Conservation (phyloP, 2,888 invertebrate genomes). For the Platycnemis pennipes region DNA sequence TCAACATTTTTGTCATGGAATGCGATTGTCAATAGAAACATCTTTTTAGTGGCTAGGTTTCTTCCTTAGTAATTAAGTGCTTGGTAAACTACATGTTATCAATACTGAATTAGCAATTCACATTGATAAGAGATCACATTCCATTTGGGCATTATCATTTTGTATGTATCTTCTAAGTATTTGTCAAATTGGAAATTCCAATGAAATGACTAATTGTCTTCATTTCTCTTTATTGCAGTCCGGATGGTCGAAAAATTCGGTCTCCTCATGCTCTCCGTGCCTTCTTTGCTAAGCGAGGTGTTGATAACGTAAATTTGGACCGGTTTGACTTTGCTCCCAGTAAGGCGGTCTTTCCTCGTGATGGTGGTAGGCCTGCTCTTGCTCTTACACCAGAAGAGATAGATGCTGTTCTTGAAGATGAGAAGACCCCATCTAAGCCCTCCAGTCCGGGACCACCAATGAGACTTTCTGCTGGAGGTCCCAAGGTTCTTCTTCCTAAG, state of each 20-base stretch:
- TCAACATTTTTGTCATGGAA: no score
- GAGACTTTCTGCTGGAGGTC: conserved; percentile 50
- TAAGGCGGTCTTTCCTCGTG: conserved; percentile 48
- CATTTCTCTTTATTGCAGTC: conserved; percentile 77
- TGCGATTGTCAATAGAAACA: no score
- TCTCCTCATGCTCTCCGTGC: conserved; percentile 82
- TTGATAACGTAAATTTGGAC: conserved; percentile 80
- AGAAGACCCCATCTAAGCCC: neutral
- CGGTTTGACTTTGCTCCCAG: conserved; percentile 80
- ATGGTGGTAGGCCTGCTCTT: conserved; percentile 49
- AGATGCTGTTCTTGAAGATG: neutral
- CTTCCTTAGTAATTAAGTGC: no score
- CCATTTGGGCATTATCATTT: neutral
- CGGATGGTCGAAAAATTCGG: conserved; percentile 83
- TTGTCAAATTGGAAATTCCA: neutral
- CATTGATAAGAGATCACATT: no score
- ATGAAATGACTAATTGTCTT: neutral
- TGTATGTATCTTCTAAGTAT: no score
- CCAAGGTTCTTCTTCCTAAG: conserved; percentile 47
- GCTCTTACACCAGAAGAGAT: conserved; percentile 44
- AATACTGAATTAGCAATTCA: no score
- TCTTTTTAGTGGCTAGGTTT: no score
- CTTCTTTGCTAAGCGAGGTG: conserved; percentile 78
- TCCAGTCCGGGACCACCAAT: conserved; percentile 32
- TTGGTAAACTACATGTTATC: no score